Evolutionary conservation across 1,140 invertebrate genomes (phyloP).

Genomic region (Drosophila bifasciata): DNA sequence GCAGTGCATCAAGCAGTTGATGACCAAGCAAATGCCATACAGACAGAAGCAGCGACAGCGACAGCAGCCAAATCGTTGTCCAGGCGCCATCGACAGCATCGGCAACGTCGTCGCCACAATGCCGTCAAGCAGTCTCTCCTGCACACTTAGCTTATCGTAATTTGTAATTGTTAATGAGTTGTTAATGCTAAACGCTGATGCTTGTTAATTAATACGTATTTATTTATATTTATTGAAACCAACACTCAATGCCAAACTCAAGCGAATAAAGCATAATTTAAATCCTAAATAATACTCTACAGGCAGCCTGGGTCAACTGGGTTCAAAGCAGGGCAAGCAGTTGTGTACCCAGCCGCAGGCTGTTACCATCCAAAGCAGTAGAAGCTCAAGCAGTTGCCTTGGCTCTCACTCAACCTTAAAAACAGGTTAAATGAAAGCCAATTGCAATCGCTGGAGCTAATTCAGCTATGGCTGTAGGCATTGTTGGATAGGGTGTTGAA

Average conservation of each 20-base stretch:
- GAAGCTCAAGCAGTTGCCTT: too few species aligned
- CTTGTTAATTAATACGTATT: constrained; percentile 77
- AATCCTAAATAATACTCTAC: too few species aligned
- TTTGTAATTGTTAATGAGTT: constrained; percentile 76
- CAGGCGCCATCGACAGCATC: constrained; percentile 22
- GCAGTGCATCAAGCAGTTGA: constrained; percentile 46
- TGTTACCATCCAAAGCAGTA: too few species aligned
- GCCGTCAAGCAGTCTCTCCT: too few species aligned
- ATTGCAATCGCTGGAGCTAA: too few species aligned
- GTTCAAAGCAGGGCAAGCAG: too few species aligned
- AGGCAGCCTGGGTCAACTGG: too few species aligned
- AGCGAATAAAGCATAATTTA: constrained; percentile 40
- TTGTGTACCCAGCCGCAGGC: too few species aligned
- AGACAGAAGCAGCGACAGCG: constrained; percentile 17
- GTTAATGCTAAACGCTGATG: constrained; percentile 63
- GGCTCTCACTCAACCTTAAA: too few species aligned
- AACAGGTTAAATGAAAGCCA: too few species aligned
- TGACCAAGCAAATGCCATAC: constrained; percentile 36
- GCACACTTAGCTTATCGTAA: constrained; percentile 23
- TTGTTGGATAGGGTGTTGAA: background rate
- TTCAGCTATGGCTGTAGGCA: too few species aligned
- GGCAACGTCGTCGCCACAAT: constrained; percentile 4
- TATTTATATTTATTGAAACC: constrained; percentile 68
- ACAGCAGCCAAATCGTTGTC: constrained; percentile 25
- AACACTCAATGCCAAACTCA: constrained; percentile 43